These are phyloP conservation scores for Prosopocoilus inquinatus DNA, from an alignment of 2,888 invertebrate species.

Conservation along the genomic window DNA sequence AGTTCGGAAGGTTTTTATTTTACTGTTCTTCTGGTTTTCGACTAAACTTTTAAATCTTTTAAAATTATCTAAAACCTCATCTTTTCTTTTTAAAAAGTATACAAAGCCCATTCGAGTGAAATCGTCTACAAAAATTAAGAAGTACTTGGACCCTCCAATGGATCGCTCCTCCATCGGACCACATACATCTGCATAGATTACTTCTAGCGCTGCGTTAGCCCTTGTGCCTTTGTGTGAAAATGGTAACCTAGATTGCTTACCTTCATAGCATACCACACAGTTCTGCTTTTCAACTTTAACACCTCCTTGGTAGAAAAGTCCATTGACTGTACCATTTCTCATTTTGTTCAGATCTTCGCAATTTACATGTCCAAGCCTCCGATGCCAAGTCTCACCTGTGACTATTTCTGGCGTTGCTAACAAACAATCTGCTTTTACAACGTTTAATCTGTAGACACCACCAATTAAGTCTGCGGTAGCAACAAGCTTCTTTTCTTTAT, in stretches of 20 bases:
- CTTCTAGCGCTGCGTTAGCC: slow-evolving; percentile 24
- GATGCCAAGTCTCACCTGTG: slow-evolving; percentile 19
- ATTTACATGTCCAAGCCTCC: slow-evolving; percentile 19
- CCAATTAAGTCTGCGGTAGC: slow-evolving; percentile 12
- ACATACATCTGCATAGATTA: slow-evolving; percentile 33
- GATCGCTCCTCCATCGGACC: slow-evolving; percentile 26
- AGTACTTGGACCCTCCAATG: slow-evolving; percentile 29
- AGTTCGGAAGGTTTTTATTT: slow-evolving; percentile 24
- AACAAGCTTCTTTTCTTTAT: slow-evolving; percentile 7
- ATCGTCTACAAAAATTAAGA: slow-evolving; percentile 29
- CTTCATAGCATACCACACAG: slow-evolving; percentile 31
- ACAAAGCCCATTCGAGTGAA: slow-evolving; percentile 14
- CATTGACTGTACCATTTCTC: slow-evolving; percentile 15
- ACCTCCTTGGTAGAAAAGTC: slow-evolving; percentile 4
- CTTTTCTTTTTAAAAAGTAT: slow-evolving; percentile 22
- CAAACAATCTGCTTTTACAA: not conserved
- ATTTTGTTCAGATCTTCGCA: slow-evolving; percentile 9
- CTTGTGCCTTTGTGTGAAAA: slow-evolving; percentile 25
- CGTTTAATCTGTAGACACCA: slow-evolving; percentile 19
- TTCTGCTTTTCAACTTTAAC: slow-evolving; percentile 14
- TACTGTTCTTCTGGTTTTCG: slow-evolving; percentile 20
- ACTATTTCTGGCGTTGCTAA: slow-evolving; percentile 1
- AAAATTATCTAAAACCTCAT: slow-evolving; percentile 31
- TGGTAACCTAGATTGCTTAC: slow-evolving; percentile 33
- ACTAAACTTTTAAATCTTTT: slow-evolving; percentile 30